Base-by-base conservation (phyloP, 2,797 vertebrate genomes). In the Acestrorhynchus altus region DNA sequence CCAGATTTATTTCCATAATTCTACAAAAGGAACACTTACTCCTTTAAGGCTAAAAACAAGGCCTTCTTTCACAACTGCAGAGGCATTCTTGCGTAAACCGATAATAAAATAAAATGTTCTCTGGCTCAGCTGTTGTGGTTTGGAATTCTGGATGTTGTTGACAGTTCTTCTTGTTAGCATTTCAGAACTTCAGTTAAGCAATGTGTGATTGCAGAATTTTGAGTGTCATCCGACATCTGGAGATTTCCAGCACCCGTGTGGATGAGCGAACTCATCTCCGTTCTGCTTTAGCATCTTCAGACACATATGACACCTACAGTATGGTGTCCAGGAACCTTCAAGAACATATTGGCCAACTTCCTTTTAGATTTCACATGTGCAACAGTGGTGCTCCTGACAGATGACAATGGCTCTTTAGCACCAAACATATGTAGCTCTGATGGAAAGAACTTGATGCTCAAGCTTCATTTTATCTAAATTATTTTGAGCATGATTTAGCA, bases 191-290 rank as follows among this genome's bases (percentile, higher is more conserved):
- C 76, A 82, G 78, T 71, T 67, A 76, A 81, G 76, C 82, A 72
- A 72, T 72, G 84, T 76, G 76, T 86, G 76, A 83, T 86, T 79
- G 77, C 60, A 49, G 74, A 70, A 68, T 73, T 40, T 74, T 71
- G 72, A 77, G 77, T 84, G 83, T 81, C 84, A 81, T 81, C 65
- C 65, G 81, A 84, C 84, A 86, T 86, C 84, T 86, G 84, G 84
- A 86, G 83, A 83, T 79, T 79, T 80, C 78, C 74, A 51, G 54
- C 81, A 61, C 74, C 68, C 66, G 72, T 78, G 76, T 84, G 82
- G 84, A 81, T 86, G 82, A 86, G 70, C 76, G 73, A 78, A 74
- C 70, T 72, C 72, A 31, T 83, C 77, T 77, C 80, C 76, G 76
- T 74, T 83, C 47, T 74, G 76, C 81, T 66, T 78, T 77, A 79